Base-by-base conservation (phyloP, 2,113 vertebrate genomes). In the Zosterops borbonicus region DNA sequence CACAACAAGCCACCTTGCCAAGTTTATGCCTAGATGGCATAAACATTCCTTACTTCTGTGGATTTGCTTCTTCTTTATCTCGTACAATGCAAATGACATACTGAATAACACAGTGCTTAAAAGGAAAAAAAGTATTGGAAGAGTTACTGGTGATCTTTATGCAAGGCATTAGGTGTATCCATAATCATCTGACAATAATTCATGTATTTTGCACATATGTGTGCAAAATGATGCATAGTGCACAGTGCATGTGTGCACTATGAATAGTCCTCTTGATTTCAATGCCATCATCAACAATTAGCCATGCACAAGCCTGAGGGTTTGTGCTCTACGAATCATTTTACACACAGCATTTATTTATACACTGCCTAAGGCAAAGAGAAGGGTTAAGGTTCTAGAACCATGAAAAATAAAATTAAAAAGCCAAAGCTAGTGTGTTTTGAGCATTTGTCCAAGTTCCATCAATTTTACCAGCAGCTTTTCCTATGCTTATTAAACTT, bases 1-100 rank as follows among this genome's bases (percentile, higher is more conserved):
- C 3, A 31, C 31, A 77, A 50, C 70, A 90, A 47, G 29, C 3
- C 62, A 64, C 64, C 56, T 87, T 79, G 94, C 76, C 86, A 95
- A 87, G 41, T 77, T 70, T 81, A 55, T 64, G 82, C 47, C n/a
- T 83, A 49, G 24, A n/a, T 56, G 41, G 52, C 42, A 93, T 50
- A 93, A 56, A 77, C 59, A 42, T 41, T 33, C 28, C 79, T 90
- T 80, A n/a, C 50, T 83, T 71, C 16, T 39, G 60, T 75, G 41
- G 20, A 39, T 78, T 64, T 86, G 25, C 31, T 71, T 93, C 81
- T 69, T 68, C 29, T 71, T 49, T 67, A 55, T 41, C 37, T 92
- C 23, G 8, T 18, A 11, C 18, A 62, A 53, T 53, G 41, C 71
- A 90, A 70, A 77, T 23, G 0, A 37, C 28, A n/a, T 5, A 27